phyloP scores from a whole-genome alignment of 2,113 vertebrate species.

The Acanthisitta chloris region DNA sequence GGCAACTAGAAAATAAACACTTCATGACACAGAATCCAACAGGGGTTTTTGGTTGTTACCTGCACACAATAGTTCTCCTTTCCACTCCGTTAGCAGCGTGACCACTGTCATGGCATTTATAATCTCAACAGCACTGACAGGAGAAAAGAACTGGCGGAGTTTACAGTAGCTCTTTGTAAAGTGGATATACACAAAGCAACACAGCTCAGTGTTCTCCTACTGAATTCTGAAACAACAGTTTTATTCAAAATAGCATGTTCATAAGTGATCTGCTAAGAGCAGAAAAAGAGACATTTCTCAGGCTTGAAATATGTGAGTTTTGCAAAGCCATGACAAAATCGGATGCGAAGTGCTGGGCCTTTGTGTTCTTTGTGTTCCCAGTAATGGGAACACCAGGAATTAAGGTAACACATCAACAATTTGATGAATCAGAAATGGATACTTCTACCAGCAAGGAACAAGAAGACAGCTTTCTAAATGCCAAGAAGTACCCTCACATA shows the following conservation, averaged over 20 bases:
- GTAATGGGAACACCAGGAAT: background rate
- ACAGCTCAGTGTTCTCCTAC: background rate
- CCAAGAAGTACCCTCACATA: background rate
- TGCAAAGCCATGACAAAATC: background rate
- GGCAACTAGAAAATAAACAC: background rate
- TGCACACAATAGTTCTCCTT: background rate
- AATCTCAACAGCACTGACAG: background rate
- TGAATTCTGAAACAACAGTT: background rate
- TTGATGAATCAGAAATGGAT: background rate
- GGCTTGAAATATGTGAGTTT: rapidly evolving
- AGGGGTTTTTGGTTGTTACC: background rate
- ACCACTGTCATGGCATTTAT: background rate
- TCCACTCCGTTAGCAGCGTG: background rate
- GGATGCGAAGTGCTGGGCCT: background rate
- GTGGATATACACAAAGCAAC: background rate
- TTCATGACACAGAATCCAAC: background rate
- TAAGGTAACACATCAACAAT: background rate
- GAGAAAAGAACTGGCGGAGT: background rate
- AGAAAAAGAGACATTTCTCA: background rate
- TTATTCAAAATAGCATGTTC: background rate
- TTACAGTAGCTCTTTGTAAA: background rate
- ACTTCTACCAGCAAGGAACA: background rate
- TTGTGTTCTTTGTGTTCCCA: background rate
- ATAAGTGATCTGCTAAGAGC: background rate
- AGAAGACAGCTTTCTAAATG: background rate